Evolutionary conservation across 2,888 invertebrate species (phyloP).

Genomic region (Phlogophora meticulosa): DNA sequence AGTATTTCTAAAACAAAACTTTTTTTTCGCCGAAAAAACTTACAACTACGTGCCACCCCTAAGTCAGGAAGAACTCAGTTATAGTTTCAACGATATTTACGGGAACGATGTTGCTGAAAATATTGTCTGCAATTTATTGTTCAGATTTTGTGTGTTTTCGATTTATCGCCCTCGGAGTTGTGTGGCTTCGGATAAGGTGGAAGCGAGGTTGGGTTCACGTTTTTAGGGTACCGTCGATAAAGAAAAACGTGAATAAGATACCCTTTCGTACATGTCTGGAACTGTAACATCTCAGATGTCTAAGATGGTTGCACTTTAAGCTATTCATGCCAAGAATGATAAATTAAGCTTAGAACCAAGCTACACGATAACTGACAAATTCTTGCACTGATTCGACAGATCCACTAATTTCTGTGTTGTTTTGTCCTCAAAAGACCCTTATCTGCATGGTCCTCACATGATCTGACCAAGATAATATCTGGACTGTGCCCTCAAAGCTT

Average conservation of each 20-base stretch:
- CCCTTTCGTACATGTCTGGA: not conserved
- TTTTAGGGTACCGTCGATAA: conserved; percentile 18
- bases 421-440: too few species aligned
- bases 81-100: conserved; percentile 70
- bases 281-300: too few species aligned
- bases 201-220: conserved; percentile 13
- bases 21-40: conserved; percentile 1
- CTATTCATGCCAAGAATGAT: too few species aligned
- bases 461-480: too few species aligned
- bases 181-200: conserved; percentile 43
- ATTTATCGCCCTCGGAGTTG: conserved; percentile 61
- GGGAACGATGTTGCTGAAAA: conserved; percentile 69
- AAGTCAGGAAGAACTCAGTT: conserved; percentile 60
- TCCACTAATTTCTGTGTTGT: too few species aligned
- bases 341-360: too few species aligned
- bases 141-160: conserved; percentile 62
- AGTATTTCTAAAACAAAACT: too few species aligned
- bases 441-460: too few species aligned
- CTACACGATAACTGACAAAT: too few species aligned
- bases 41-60: conserved; percentile 49
- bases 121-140: conserved; percentile 70
- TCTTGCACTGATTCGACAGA: too few species aligned
- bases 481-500: too few species aligned
- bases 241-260: conserved; percentile 6
- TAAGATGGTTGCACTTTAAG: not conserved